These are phyloP conservation scores for Linnaemya vulpina DNA, from an alignment of 2,888 invertebrate species.

Conservation along the genomic window DNA sequence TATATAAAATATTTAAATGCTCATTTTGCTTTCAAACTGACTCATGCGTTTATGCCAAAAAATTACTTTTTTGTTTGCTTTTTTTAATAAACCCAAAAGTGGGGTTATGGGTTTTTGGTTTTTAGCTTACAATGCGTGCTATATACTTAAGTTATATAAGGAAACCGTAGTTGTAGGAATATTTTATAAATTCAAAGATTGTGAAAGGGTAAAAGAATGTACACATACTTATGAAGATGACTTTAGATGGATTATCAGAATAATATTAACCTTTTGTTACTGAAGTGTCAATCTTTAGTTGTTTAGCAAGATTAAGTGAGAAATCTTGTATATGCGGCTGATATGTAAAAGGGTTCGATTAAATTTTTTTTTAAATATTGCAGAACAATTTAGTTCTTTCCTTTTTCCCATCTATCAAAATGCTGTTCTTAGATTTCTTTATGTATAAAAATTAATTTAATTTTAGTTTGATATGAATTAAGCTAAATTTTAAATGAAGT, in stretches of 20 bases:
- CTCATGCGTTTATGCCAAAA: no score
- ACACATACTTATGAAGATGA: not conserved
- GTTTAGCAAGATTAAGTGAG: slow-evolving; percentile 44
- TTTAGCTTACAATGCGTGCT: not conserved
- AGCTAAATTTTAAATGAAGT: no score
- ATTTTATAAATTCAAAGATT: not conserved
- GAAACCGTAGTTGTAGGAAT: no score
- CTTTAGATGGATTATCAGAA: not conserved
- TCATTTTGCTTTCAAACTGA: no score
- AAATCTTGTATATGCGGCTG: not conserved
- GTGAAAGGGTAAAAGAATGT: not conserved
- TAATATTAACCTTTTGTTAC: slow-evolving; percentile 29
- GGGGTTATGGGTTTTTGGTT: not conserved
- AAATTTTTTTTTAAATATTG: not conserved
- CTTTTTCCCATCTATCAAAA: not conserved
- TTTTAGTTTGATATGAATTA: no score
- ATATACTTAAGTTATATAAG: no score
- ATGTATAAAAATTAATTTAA: not conserved
- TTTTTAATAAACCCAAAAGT: no score
- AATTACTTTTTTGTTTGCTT: no score
- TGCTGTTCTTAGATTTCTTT: slow-evolving; percentile 15
- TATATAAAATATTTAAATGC: no score
- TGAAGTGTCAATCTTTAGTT: slow-evolving; percentile 38
- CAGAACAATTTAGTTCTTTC: not conserved
- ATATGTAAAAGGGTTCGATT: slow-evolving; percentile 24